These are phyloP conservation scores for Acleris cristana DNA, from an alignment of 2,888 invertebrate species.

Conservation along the genomic window DNA sequence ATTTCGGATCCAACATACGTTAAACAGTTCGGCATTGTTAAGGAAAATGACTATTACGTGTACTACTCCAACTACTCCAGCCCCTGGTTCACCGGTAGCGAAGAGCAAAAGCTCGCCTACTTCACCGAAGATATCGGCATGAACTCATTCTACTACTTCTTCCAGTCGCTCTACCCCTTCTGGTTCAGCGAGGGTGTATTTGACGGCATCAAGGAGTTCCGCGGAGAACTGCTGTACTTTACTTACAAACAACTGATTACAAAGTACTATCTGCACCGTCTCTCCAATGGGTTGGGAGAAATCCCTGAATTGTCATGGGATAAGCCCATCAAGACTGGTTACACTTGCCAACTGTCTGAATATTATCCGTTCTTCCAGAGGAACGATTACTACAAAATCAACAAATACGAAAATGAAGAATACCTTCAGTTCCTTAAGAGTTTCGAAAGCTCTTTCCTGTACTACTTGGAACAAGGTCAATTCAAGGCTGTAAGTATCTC, in stretches of 20 bases:
- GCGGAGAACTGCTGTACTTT: conserved; percentile 87
- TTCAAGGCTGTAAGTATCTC: conserved; percentile 83
- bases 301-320: conserved; percentile 83
- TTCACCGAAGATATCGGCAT: conserved; percentile 88
- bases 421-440: conserved; percentile 81
- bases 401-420: conserved; percentile 74
- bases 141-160: conserved; percentile 86
- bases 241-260: conserved; percentile 87
- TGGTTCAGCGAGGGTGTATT: conserved; percentile 82
- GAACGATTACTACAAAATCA: conserved; percentile 84
- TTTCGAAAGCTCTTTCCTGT: conserved; percentile 82
- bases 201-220: conserved; percentile 77
- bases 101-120: conserved; percentile 85
- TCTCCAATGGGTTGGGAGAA: conserved; percentile 85
- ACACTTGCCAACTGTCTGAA: conserved; percentile 53
- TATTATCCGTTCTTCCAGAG: conserved; percentile 82
- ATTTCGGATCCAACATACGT: conserved; percentile 57
- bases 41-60: conserved; percentile 68
- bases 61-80: conserved; percentile 85
- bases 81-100: conserved; percentile 74
- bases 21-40: conserved; percentile 65
- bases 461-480: conserved; percentile 80
- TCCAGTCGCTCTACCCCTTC: conserved; percentile 85
- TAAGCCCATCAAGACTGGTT: conserved; percentile 78
- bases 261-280: conserved; percentile 88